These are phyloP conservation scores for Orchesella cincta DNA, from an alignment of 1,140 invertebrate species.

Conservation along the genomic window DNA sequence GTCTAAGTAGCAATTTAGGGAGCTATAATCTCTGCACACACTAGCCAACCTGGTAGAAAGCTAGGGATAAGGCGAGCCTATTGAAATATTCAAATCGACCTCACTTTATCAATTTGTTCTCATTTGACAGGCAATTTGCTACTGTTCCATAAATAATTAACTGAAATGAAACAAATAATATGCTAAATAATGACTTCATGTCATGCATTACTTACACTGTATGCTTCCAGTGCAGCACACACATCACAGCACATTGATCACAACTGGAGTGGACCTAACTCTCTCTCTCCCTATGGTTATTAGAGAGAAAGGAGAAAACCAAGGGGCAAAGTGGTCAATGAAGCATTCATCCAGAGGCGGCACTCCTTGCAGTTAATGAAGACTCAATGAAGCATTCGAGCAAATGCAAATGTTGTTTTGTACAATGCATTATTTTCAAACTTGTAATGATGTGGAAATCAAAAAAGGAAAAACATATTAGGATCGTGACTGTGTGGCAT, in stretches of 20 bases:
- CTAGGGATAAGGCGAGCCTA: background rate
- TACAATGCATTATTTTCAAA: no score
- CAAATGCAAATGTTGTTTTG: background rate
- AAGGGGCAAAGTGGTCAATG: no score
- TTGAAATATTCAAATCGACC: background rate
- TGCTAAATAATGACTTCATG: background rate
- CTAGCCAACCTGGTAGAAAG: background rate
- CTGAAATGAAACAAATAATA: background rate
- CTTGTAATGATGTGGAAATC: background rate
- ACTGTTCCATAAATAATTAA: constrained; percentile 10
- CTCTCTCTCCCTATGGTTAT: no score
- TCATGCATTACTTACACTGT: background rate
- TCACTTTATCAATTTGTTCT: background rate
- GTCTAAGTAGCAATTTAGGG: background rate
- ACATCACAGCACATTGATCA: no score
- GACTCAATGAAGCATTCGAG: background rate
- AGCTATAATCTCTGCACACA: background rate
- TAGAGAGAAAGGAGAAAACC: no score
- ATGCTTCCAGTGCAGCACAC: background rate
- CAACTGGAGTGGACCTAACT: no score
- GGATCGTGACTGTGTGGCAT: background rate
- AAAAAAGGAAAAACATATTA: background rate
- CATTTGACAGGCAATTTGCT: constrained; percentile 5
- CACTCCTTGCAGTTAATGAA: background rate
- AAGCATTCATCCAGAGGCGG: no score